phyloP scores from a whole-genome alignment of 2,797 vertebrate species.

The Phylloscopus collybita region DNA sequence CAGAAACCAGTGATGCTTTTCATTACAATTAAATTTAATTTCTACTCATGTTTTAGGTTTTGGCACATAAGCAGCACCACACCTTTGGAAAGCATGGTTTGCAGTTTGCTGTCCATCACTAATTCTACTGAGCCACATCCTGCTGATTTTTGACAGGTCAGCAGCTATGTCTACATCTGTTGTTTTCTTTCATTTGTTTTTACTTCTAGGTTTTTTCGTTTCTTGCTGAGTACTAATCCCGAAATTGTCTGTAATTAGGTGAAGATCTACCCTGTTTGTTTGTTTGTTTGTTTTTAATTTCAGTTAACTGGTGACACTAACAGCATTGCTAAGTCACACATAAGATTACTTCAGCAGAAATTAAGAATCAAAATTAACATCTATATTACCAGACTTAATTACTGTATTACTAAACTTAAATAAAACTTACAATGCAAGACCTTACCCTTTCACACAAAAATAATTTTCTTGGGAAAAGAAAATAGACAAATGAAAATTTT shows the following conservation, averaged over 20 bases:
- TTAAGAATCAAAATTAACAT: background rate
- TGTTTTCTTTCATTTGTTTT: background rate
- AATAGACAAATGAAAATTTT: background rate
- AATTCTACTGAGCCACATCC: background rate
- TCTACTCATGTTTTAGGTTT: background rate
- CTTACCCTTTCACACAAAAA: background rate
- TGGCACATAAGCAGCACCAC: background rate
- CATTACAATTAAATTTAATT: background rate
- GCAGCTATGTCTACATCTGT: background rate
- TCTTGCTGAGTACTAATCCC: background rate
- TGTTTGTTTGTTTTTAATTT: fast-evolving
- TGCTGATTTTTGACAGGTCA: background rate
- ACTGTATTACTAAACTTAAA: background rate
- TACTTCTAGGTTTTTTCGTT: background rate
- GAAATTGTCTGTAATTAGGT: background rate
- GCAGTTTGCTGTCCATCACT: background rate
- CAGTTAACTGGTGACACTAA: background rate
- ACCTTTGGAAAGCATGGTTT: background rate
- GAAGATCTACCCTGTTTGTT: background rate
- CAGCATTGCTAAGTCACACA: background rate
- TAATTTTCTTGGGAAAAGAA: background rate
- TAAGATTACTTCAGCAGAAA: background rate
- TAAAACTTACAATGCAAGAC: background rate
- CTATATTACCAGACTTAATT: background rate
- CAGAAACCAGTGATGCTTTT: background rate